Conservation (phyloP, 2,113 vertebrate genomes). For the Grus americana region DNA sequence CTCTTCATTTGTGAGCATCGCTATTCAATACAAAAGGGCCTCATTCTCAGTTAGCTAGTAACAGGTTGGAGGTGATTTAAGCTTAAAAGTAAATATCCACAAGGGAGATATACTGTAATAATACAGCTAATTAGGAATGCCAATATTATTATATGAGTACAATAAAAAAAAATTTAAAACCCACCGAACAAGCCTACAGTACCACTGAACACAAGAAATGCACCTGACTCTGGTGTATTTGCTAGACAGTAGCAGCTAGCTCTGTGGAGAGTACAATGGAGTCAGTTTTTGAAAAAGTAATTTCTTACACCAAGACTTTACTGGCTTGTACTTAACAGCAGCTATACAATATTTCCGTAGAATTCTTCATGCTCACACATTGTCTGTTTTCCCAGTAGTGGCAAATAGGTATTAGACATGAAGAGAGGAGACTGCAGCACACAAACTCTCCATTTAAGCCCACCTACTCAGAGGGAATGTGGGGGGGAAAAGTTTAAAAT, state of each 20-base stretch:
- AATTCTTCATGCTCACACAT: neutral
- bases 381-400: neutral
- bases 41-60: neutral
- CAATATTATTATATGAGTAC: neutral
- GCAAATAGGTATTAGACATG: neutral
- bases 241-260: neutral
- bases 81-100: neutral
- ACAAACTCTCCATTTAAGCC: neutral
- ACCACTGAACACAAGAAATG: neutral
- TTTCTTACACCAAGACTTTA: neutral
- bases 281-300: neutral
- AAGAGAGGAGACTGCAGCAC: neutral
- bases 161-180: rapidly evolving
- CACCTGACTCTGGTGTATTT: neutral
- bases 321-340: neutral
- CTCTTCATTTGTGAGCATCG: neutral
- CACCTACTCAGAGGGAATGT: neutral
- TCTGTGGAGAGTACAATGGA: neutral
- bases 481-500: neutral
- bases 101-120: neutral
- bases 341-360: neutral
- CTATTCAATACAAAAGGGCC: neutral
- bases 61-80: neutral
- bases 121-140: neutral
- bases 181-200: neutral